phyloP scores from a whole-genome alignment of 2,888 invertebrate species.

The Entomobrya multifasciata region DNA sequence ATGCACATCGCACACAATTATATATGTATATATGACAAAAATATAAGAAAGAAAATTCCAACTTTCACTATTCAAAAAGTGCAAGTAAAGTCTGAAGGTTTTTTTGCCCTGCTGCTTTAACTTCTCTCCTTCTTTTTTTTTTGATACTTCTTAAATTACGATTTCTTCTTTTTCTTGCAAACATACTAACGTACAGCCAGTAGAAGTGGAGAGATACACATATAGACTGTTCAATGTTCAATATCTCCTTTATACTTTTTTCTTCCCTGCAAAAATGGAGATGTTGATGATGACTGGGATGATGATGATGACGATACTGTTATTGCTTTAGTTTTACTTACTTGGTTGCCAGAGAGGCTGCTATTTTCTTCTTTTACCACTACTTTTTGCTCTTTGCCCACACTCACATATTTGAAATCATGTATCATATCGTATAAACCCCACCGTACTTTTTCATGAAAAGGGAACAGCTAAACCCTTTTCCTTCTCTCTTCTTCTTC shows the following conservation, averaged over 20 bases:
- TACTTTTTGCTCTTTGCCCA: neutral
- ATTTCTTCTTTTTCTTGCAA: slow-evolving; percentile 42
- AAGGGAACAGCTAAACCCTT: slow-evolving; percentile 46
- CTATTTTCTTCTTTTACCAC: neutral
- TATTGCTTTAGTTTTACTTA: slow-evolving; percentile 10
- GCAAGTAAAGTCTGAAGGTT: slow-evolving; percentile 51
- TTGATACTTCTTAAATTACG: slow-evolving; percentile 65
- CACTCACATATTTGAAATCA: slow-evolving; percentile 48
- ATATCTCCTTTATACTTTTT: slow-evolving; percentile 4
- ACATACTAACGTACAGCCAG: neutral
- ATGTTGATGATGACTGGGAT: neutral
- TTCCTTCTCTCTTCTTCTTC: neutral
- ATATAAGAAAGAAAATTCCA: slow-evolving; percentile 23
- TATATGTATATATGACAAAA: slow-evolving; percentile 42
- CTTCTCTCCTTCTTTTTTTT: slow-evolving; percentile 52
- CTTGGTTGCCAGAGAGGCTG: neutral
- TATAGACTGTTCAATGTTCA: slow-evolving; percentile 2
- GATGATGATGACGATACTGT: neutral
- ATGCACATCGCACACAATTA: slow-evolving; percentile 35
- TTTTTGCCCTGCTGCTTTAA: slow-evolving; percentile 9
- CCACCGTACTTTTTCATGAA: slow-evolving; percentile 43
- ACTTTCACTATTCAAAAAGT: slow-evolving; percentile 40
- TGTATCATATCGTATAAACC: slow-evolving; percentile 48
- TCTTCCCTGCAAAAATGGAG: slow-evolving; percentile 12
- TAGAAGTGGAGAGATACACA: neutral